A percentile compares a stretch with the other conserved stretches of the same genome.
Evolutionary conservation across 2,888 invertebrate species (phyloP).

Genomic region (Prenolepis imparis): DNA sequence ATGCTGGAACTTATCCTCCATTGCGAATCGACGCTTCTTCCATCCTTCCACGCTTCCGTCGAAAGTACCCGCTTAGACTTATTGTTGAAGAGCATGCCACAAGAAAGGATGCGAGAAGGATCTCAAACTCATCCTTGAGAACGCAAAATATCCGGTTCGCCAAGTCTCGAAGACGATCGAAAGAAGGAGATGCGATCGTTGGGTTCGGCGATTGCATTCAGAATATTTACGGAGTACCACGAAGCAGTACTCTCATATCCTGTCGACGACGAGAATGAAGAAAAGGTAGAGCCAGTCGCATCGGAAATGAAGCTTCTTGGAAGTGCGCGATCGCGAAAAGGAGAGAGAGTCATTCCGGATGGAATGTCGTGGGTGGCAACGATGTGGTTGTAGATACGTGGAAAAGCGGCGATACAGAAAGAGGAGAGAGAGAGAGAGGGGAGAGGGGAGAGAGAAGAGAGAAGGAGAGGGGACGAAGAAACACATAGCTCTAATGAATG

Average conservation of each 20-base stretch:
- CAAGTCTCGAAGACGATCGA: conserved; percentile 6
- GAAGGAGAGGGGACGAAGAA: conserved; percentile 15
- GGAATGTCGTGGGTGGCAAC: conserved; percentile 19
- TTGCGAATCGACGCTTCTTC: not conserved
- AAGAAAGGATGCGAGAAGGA: not conserved
- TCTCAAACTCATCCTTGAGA: conserved; percentile 6
- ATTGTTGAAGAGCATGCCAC: conserved; percentile 2
- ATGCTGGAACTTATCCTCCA: not conserved
- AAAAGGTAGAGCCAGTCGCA: not conserved
- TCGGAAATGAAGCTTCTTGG: conserved; percentile 39
- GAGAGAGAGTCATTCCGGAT: conserved; percentile 29
- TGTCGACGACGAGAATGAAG: conserved; percentile 3
- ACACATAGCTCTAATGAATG: conserved; percentile 39
- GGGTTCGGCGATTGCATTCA: conserved; percentile 10
- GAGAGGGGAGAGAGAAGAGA: not conserved
- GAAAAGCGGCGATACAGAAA: conserved; percentile 21
- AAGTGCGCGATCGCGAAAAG: conserved; percentile 38
- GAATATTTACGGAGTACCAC: not conserved
- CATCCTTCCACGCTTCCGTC: not conserved
- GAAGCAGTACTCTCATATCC: conserved; percentile 12
- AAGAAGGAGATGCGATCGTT: not conserved
- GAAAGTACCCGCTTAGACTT: not conserved
- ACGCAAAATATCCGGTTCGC: not conserved
- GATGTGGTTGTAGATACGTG: conserved; percentile 63
- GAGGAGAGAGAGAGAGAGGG: conserved; percentile 15